Evolutionary conservation across 2,113 vertebrate species (phyloP).

Genomic region (Gobius niger): DNA sequence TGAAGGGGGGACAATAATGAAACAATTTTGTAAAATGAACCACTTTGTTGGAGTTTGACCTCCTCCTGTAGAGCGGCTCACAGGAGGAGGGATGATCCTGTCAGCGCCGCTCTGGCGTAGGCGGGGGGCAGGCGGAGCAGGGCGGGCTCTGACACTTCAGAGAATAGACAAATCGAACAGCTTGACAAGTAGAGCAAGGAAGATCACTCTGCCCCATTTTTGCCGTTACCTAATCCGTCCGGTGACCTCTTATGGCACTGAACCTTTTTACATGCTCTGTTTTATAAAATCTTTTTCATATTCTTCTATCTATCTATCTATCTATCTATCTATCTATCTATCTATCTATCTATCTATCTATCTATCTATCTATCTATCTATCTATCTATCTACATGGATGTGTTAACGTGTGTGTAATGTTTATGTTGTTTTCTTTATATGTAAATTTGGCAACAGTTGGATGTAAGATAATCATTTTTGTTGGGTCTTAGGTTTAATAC

Average conservation of each 20-base stretch:
- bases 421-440: neutral
- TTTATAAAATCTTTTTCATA: no score
- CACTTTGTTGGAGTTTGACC: neutral
- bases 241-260: neutral
- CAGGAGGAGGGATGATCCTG: no score
- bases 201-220: neutral
- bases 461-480: no score
- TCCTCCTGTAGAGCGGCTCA: slow-evolving; percentile 21
- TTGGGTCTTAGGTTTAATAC: no score
- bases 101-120: neutral
- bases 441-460: neutral
- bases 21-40: no score
- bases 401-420: neutral
- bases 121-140: neutral
- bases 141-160: slow-evolving; percentile 2
- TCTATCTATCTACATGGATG: no score
- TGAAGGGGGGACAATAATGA: no score
- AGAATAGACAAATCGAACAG: slow-evolving; percentile 26
- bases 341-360: no score
- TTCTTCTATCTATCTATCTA: no score
- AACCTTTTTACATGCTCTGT: neutral
- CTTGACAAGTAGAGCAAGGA: slow-evolving; percentile 9
- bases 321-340: no score
- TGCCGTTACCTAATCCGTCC: neutral
- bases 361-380: no score